Evolutionary conservation across 1,140 invertebrate species (phyloP).

Genomic region (Cherax quadricarinatus): DNA sequence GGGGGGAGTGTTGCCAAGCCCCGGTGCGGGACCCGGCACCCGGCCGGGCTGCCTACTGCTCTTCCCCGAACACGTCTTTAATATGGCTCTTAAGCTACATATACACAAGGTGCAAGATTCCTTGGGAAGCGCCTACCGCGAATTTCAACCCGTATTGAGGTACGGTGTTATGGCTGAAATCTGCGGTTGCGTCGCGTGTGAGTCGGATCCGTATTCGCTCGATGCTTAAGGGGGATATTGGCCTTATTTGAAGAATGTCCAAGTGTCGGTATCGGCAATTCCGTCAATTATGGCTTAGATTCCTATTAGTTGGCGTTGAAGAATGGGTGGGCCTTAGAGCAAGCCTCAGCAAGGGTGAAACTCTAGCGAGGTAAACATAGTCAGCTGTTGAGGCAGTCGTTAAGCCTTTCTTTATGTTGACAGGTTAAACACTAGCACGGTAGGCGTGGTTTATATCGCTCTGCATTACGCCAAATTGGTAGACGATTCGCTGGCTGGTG

Average conservation of each 20-base stretch:
- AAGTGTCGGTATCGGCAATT: conserved; percentile 29
- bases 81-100: not conserved
- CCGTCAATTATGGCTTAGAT: conserved; percentile 22
- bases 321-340: not conserved
- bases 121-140: not conserved
- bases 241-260: conserved; percentile 29
- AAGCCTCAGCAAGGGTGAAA: not conserved
- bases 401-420: conserved; percentile 41
- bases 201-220: not conserved
- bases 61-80: not conserved
- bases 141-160: not conserved
- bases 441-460: conserved; percentile 36
- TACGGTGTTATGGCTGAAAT: not conserved
- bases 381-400: conserved; percentile 43
- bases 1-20: conserved; percentile 12
- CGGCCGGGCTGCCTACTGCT: not conserved
- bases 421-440: conserved; percentile 47
- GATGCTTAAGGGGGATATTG: conserved; percentile 24
- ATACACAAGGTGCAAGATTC: not conserved
- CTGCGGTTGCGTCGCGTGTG: not conserved
- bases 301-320: conserved; percentile 9
- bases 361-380: not conserved
- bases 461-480: conserved; percentile 36
- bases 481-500: not conserved
- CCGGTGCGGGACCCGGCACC: too few species aligned